Evolutionary conservation across 1,140 invertebrate genomes (phyloP).

Genomic region (Bombyx mandarina): DNA sequence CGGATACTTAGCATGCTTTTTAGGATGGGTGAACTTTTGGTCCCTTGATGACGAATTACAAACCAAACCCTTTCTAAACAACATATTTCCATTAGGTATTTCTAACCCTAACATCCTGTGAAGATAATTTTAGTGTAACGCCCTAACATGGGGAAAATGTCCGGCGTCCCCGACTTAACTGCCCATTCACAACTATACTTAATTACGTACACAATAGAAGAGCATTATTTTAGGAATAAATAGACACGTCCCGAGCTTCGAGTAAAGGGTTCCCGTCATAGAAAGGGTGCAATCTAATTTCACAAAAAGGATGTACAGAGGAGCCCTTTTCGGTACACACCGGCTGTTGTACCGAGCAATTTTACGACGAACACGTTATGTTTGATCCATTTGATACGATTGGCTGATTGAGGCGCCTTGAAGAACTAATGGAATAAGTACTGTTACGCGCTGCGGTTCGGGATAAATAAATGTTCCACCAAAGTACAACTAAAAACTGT

Average conservation of each 20-base stretch:
- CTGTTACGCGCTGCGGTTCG: too few species aligned
- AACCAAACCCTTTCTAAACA: too few species aligned
- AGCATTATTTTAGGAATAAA: constrained; percentile 34
- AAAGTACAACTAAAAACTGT: too few species aligned
- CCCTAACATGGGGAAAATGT: neutral
- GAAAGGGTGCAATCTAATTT: constrained; percentile 59
- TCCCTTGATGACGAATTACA: too few species aligned
- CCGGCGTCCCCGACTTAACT: neutral
- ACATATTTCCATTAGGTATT: too few species aligned
- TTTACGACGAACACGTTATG: neutral
- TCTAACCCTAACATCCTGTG: neutral
- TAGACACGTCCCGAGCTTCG: constrained; percentile 26
- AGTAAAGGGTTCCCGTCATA: constrained; percentile 33
- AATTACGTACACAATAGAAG: constrained; percentile 39
- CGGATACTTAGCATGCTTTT: too few species aligned
- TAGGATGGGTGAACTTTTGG: too few species aligned
- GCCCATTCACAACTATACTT: constrained; percentile 5
- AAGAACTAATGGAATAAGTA: too few species aligned
- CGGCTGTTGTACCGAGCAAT: neutral
- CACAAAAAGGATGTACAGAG: constrained; percentile 43
- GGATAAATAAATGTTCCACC: too few species aligned
- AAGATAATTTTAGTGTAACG: neutral
- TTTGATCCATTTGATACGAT: too few species aligned
- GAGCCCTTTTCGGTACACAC: constrained; percentile 29
- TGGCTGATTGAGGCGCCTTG: too few species aligned